phyloP scores from a whole-genome alignment of 2,113 vertebrate species.

The Psittacara wagleri region DNA sequence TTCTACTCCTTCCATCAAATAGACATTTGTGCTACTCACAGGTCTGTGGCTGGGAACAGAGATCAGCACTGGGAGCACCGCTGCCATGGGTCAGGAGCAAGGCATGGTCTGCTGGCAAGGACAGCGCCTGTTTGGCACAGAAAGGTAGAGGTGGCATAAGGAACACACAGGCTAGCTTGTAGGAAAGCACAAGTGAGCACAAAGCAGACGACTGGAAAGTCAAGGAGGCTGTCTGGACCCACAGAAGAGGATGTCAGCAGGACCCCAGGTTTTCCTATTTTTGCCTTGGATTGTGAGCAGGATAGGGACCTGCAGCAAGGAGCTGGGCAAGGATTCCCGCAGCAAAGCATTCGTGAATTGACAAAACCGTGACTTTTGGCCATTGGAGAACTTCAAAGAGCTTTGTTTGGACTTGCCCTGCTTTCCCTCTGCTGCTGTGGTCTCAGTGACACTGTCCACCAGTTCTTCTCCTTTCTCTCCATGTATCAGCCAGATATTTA shows the following conservation, averaged over 20 bases:
- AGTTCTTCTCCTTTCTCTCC: neutral
- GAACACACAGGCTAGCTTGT: neutral
- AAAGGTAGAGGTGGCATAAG: neutral
- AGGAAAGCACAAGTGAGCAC: neutral
- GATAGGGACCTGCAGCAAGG: neutral
- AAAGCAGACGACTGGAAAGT: neutral
- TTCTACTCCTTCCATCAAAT: neutral
- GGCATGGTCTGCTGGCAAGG: neutral
- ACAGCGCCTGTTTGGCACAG: fast-evolving
- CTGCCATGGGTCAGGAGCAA: neutral
- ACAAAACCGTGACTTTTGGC: neutral
- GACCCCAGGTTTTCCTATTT: neutral
- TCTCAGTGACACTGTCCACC: neutral
- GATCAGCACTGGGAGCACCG: fast-evolving
- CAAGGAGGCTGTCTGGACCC: too few species aligned
- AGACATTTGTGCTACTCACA: neutral
- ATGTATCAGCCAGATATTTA: neutral
- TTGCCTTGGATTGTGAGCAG: neutral
- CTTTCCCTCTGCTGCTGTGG: neutral
- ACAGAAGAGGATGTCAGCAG: neutral
- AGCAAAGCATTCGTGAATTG: neutral
- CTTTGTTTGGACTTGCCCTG: neutral
- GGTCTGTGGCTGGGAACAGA: neutral
- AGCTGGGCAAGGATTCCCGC: neutral
- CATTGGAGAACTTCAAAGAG: neutral